Evolutionary conservation across 1,140 invertebrate genomes (phyloP), one percentile per base, ranked within the genome.

Genomic region (Plodia interpunctella): DNA sequence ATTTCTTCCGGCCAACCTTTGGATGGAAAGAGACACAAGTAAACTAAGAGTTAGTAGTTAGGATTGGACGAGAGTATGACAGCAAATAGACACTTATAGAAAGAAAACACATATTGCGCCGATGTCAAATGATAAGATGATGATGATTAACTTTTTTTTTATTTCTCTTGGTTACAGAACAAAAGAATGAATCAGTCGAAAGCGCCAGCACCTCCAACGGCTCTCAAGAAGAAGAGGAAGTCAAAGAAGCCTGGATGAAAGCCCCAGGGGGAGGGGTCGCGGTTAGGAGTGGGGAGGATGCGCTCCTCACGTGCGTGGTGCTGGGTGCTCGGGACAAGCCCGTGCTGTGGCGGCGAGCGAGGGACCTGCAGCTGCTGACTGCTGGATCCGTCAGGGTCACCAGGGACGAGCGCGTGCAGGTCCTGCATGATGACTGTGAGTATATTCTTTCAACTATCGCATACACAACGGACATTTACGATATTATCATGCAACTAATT

Each of bases 221-320:
- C 21, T 72, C 76, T 6, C 67, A 74, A 58, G 81, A 84, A 55
- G 77, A 79, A 53, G 74, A 78, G 1, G 78, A 79, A 10, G 66
- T 80, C 1, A 82, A 76, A 56, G 75, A 79, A 51, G 74, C 85
- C 0, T 85, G 79, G 74, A 88, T 88, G 85, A 60, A 74, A 6
- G 73, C 82, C 5, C 81, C 83, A 0, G 71, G 66, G 0, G 76
- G 77, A 0, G 77, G 76, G 1, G 78, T 84, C 0, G 73, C 79
- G 0, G 80, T 83, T 2, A 80, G 71, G 56, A 93, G 94, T 74
- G 94, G 94, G 5, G 94, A 95, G 62, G 94, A 95, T 74, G 94
- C 94, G 9, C 83, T 95, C 11, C 87, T 96, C 15, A 95, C 94
- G 1, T 96, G 95, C 76, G 94, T 95, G 18, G 94, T 95, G 8